Evolutionary conservation across 2,888 invertebrate species (phyloP).

Genomic region (Noctua comes): DNA sequence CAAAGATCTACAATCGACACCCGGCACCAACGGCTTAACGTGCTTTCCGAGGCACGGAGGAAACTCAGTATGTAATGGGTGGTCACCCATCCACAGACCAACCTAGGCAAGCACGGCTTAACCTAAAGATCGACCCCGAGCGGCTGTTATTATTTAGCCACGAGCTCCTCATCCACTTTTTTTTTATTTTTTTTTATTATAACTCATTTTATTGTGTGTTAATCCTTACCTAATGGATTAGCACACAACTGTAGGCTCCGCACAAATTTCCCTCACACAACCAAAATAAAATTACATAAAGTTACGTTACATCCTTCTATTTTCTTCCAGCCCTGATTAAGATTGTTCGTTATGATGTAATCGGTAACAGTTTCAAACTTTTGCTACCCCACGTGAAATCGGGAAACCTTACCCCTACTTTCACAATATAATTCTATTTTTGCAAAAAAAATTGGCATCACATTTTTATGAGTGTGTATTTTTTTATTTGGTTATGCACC

Average conservation of each 20-base stretch:
- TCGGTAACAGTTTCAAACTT: constrained; percentile 6
- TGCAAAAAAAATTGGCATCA: background rate
- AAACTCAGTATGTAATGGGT: too few relatives aligned
- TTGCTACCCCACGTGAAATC: constrained; percentile 25
- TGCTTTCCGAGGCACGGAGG: too few relatives aligned
- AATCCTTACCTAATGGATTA: background rate
- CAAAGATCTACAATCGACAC: too few relatives aligned
- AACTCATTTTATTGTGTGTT: background rate
- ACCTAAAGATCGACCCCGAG: too few relatives aligned
- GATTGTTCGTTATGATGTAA: constrained; percentile 22
- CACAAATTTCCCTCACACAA: background rate
- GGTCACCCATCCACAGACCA: too few relatives aligned
- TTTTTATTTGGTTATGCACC: background rate
- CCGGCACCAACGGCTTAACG: too few relatives aligned
- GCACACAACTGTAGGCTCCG: background rate
- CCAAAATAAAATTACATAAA: constrained; percentile 25
- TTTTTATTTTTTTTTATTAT: too few relatives aligned
- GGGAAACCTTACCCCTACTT: constrained; percentile 5
- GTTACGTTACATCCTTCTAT: constrained; percentile 20
- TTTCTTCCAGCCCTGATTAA: constrained; percentile 6
- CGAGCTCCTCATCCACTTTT: too few relatives aligned
- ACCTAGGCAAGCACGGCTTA: too few relatives aligned
- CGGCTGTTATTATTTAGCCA: too few relatives aligned
- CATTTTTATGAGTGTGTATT: background rate
- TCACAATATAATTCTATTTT: constrained; percentile 30